Conservation (phyloP, 2,113 vertebrate genomes). For the Lycaon pictus region DNA sequence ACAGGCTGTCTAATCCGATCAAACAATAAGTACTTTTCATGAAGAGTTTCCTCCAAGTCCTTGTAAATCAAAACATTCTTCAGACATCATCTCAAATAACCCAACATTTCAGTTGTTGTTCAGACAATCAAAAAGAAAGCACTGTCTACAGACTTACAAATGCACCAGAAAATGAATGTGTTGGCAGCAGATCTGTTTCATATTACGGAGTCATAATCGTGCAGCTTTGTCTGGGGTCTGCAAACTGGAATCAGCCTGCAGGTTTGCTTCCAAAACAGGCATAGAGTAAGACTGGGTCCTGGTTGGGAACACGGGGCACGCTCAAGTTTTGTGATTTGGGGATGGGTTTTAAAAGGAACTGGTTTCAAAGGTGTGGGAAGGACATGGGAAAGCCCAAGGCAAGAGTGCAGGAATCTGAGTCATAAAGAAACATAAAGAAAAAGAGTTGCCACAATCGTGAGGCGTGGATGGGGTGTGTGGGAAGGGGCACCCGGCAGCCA, state of each 20-base stretch:
- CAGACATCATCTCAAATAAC: neutral
- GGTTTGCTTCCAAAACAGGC: neutral
- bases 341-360: neutral
- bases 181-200: neutral
- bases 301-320: accelerated
- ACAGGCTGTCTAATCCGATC: accelerated
- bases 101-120: too few relatives aligned
- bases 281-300: accelerated
- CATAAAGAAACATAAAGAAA: neutral
- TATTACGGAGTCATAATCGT: accelerated
- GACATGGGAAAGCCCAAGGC: neutral
- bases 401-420: neutral
- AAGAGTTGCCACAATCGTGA: too few relatives aligned
- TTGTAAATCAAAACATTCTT: neutral
- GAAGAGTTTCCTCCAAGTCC: neutral
- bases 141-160: too few relatives aligned
- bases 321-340: neutral
- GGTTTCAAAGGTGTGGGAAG: neutral
- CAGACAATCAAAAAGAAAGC: neutral
- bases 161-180: neutral
- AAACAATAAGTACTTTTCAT: neutral
- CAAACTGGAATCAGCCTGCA: accelerated
- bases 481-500: accelerated
- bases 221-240: accelerated
- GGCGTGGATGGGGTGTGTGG: too few relatives aligned